Conservation (phyloP, 1,140 invertebrate species). For the Prorops nasuta region DNA sequence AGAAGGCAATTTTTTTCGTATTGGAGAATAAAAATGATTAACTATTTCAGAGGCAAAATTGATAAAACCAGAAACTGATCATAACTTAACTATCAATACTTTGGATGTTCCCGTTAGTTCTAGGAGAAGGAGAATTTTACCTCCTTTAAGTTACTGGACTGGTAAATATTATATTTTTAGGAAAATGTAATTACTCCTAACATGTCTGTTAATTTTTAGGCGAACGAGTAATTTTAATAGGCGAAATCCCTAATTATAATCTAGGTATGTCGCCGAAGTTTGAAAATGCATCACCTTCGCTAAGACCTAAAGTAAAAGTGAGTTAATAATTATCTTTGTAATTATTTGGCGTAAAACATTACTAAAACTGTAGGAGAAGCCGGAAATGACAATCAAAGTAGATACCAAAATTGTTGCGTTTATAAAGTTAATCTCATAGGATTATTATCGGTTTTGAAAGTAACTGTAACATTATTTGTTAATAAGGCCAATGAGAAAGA, state of each 20-base stretch:
- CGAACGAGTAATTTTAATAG: slow-evolving; percentile 26
- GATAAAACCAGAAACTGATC: background rate
- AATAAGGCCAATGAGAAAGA: too few species aligned
- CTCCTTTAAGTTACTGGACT: slow-evolving; percentile 30
- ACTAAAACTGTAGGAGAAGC: too few species aligned
- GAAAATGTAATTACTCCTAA: background rate
- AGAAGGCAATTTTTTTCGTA: background rate
- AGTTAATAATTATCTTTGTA: too few species aligned
- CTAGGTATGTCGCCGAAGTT: slow-evolving; percentile 14
- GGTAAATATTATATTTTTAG: slow-evolving; percentile 16
- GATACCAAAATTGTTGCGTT: too few species aligned
- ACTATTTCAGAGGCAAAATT: background rate
- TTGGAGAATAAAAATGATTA: background rate
- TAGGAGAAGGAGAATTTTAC: slow-evolving; percentile 29
- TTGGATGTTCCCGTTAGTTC: slow-evolving; percentile 18
- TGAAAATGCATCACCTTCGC: background rate
- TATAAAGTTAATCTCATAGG: too few species aligned
- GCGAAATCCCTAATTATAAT: slow-evolving; percentile 25
- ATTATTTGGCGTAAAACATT: too few species aligned
- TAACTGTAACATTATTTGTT: too few species aligned
- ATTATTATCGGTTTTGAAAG: too few species aligned
- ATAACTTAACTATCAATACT: slow-evolving; percentile 3
- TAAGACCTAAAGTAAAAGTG: background rate
- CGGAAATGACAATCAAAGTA: too few species aligned
- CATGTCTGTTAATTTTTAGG: slow-evolving; percentile 15